Evolutionary conservation across 1,140 invertebrate species (phyloP), one percentile per base, ranked within the genome.

Genomic region (Papilio polytes): DNA sequence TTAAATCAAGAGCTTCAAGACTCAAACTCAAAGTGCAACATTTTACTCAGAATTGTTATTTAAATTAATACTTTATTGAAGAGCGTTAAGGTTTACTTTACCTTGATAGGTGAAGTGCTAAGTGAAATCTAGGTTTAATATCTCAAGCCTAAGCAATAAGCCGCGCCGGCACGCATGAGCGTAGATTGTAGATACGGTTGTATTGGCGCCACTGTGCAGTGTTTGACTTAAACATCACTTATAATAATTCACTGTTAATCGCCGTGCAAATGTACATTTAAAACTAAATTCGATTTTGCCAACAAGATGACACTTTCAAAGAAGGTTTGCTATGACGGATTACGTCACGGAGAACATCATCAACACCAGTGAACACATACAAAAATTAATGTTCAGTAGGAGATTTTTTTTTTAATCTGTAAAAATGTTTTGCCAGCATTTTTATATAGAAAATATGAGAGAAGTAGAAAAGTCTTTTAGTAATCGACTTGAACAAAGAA

Each of bases 71-170:
- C 81, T 74, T 78, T 85, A 80, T 80, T 0, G 0, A 13, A 18
- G 9, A 0, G 0, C 6, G 9, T 48, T 84, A 83, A 78, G 70
- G 70, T 78, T 77, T 12, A 74, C 74, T 82, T 84, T 86, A 6
- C 31, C 51, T 78, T 84, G 77, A 22, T 26, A 20, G 12, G 15
- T 20, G 20, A 22, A 66, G 63, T 85, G 86, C 84, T 85, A 84
- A 89, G 91, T 91, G 91, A 92, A 92, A 93, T 90, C 91, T 89
- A 91, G 86, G 85, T 83, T 80, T 81, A 83, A 83, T 88, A 89
- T 91, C 89, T 85, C 84, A 84, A 86, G 82, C 83, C 85, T 87
- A 83, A 88, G 87, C 87, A 89, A 91, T 91, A 92, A 89, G 84
- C 86, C 84, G 86, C 86, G 85, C 86, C 86, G 56, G 84, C 83